Base-by-base conservation (phyloP, 2,888 invertebrate species). In the Notodonta dromedarius region DNA sequence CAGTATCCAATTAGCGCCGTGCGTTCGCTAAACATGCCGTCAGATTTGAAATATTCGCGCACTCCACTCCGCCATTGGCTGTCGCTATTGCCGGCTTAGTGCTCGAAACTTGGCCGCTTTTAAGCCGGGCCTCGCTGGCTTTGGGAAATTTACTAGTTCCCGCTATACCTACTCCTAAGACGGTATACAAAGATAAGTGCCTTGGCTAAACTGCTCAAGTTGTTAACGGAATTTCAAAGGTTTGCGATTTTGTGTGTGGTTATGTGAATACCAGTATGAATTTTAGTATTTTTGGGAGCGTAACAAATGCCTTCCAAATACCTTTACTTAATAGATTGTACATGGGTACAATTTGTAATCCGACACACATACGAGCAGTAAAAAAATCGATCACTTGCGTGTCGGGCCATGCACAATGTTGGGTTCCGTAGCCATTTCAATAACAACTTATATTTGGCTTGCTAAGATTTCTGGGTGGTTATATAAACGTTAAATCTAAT, bases 151-250 rank as follows among this genome's bases (percentile, higher is more conserved):
- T 74, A 74, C 72, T 72, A 75, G 73, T 74, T 71, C 64, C 64
- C 74, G 70, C 69, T 74, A 24, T 24, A 69, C 69, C 76, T 73
- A 24, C 24, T 51, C 51, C 5, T 73, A 73, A 72, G 72, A 66
- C 71, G 69, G 65, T 70, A 70, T 66, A 70, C 71, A 74, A 73
- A 76, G 72, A 71, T 71, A 71, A 76, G 76, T 69, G 67, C 63
- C 69, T 70, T 61, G 59, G 67, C 73, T 75, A 69, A 75, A 77
- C 78, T 76, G 63, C 73, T 74, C 67, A 77, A 80, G 75, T 79
- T 78, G 73, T 76, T 79, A 74, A 75, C 69, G 69, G 73, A 72
- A 73, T 76, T 74, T 77, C 76, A 74, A 76, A 78, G 71, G 73
- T 65, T 71, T 76, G 70, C 73, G 71, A 74, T 78, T 76, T 73